Evolutionary conservation across 2,888 invertebrate genomes (phyloP).

Genomic region (Melieria crassipennis): DNA sequence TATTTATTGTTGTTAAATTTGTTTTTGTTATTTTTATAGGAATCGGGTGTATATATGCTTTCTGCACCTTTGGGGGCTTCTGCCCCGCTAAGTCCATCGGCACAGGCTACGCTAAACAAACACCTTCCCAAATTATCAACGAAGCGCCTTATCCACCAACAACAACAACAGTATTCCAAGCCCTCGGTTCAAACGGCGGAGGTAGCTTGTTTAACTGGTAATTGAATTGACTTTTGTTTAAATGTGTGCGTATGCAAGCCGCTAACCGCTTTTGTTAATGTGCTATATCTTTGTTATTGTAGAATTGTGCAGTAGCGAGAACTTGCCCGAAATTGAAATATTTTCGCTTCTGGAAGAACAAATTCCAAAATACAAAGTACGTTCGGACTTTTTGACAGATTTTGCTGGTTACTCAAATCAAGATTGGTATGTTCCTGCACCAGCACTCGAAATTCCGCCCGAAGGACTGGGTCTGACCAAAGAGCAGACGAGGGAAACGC

Average conservation of each 20-base stretch:
- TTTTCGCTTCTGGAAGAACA: slow-evolving; percentile 94
- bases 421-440: slow-evolving; percentile 93
- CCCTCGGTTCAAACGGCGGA: slow-evolving; percentile 56
- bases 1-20: background rate
- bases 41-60: slow-evolving; percentile 50
- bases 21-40: slow-evolving; percentile 28
- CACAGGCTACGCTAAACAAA: slow-evolving; percentile 65
- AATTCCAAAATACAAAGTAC: slow-evolving; percentile 91
- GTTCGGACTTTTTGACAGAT: slow-evolving; percentile 92
- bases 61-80: slow-evolving; percentile 59
- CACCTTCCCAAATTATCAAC: slow-evolving; percentile 63
- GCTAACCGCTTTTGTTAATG: background rate
- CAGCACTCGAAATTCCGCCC: slow-evolving; percentile 79
- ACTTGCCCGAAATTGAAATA: slow-evolving; percentile 95
- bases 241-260: background rate
- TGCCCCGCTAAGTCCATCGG: slow-evolving; percentile 64
- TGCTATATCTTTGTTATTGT: slow-evolving; percentile 18
- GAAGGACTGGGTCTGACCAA: slow-evolving; percentile 85
- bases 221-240: slow-evolving; percentile 7
- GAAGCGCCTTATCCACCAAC: slow-evolving; percentile 57
- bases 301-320: slow-evolving; percentile 93
- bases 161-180: slow-evolving; percentile 51
- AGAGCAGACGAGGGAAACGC: slow-evolving; percentile 94
- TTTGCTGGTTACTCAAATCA: slow-evolving; percentile 79
- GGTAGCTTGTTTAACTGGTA: slow-evolving; percentile 64